A percentile compares a stretch with the other conserved stretches of the same genome.
Conservation (phyloP, 2,888 invertebrate species). For the Monopis laevigella region DNA sequence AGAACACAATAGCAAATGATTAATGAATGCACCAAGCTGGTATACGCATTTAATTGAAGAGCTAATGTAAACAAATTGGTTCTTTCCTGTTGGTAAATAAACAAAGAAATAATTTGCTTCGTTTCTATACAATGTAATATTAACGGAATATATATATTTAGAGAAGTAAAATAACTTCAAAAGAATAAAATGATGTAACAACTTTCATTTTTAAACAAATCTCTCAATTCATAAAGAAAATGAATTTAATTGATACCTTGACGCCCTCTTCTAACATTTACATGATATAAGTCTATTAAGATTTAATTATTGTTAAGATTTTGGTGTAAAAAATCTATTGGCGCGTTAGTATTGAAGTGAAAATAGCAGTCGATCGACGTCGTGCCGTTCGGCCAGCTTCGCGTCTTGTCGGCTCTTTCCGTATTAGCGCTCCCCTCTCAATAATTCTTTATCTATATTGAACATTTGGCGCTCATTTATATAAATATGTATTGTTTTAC, state of each 20-base stretch:
- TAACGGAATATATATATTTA: no score
- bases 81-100: conserved; percentile 10
- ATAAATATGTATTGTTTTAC: no score
- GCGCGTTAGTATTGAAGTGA: no score
- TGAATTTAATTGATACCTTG: background rate
- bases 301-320: no score
- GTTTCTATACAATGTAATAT: background rate
- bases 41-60: conserved; percentile 22
- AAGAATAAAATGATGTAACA: background rate
- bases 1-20: conserved; percentile 1
- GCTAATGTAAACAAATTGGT: conserved; percentile 14
- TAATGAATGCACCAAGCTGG: background rate
- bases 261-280: background rate
- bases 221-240: background rate
- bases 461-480: no score
- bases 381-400: no score
- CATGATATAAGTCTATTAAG: background rate
- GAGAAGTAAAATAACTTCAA: no score
- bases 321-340: no score
- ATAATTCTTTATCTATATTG: no score
- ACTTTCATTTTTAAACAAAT: background rate
- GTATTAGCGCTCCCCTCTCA: no score
- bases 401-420: no score
- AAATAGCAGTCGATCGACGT: no score
- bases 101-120: background rate